Evolutionary conservation across 2,888 invertebrate genomes (phyloP), one percentile per base, ranked within the genome.

Genomic region (Meganola albula): DNA sequence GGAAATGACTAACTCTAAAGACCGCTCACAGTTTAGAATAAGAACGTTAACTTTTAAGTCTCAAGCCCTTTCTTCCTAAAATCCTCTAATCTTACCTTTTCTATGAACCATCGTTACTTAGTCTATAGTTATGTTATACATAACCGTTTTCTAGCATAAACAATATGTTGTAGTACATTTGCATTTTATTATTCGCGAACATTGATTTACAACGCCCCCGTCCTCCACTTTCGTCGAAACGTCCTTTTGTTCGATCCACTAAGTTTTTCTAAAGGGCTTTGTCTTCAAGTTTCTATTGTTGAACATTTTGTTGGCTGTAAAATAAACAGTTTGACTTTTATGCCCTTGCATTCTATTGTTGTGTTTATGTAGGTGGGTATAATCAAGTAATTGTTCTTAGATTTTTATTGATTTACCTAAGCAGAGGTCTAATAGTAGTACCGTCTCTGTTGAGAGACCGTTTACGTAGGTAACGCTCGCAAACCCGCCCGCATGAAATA

Each of bases 201-300:
- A 63, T 69, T 72, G 68, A 74, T 78, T 76, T 76, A 74, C 68
- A 60, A 45, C 53, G 56, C 54, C 53, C 63, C 63, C 53, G 55
- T 53, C 53, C 55, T 54, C 58, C 54, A 59, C 61, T 72, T 74
- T 63, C 66, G 56, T 58, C 63, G 73, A 72, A 77, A 74, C 68
- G 70, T 73, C 72, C 72, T 72, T 77, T 80, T 80, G 78, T 79
- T 72, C 50, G 53, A 53, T 60, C 64, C 59, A 47, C 63, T 53
- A 72, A 72, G 65, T 76, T 77, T 76, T 76, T 74, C 70, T 70
- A 70, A 71, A 68, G 67, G 60, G 60, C 71, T 64, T 78, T 78
- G 77, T 79, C 71, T 75, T 72, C 71, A 67, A 58, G 52, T 66
- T 67, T 71, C 73, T 67, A 66, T 75, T 75, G 74, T 79, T 63